Percentiles rank a stretch among this genome's conserved stretches.
phyloP scores from a whole-genome alignment of 2,888 invertebrate species.

The Gastrophysa polygoni region DNA sequence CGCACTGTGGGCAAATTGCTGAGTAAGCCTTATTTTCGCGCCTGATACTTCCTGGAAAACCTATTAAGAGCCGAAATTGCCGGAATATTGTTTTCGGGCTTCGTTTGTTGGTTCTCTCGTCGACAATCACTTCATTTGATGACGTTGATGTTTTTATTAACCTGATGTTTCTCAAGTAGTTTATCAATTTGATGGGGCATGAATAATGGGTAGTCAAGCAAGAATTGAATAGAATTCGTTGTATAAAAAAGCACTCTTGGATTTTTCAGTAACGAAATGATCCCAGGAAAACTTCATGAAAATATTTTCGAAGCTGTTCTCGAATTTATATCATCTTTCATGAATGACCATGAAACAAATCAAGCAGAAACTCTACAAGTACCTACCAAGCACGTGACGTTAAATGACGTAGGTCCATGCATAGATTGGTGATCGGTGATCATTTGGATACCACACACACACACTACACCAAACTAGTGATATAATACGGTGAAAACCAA shows the following conservation, averaged over 20 bases:
- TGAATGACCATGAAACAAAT: too few species aligned
- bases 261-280: too few species aligned
- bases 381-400: too few species aligned
- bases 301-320: too few species aligned
- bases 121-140: not conserved
- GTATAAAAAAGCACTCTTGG: not conserved
- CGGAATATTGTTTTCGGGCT: conserved; percentile 31
- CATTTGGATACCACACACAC: too few species aligned
- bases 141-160: not conserved
- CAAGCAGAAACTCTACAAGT: too few species aligned
- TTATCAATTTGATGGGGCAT: not conserved
- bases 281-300: too few species aligned
- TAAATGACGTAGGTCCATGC: too few species aligned
- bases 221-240: not conserved
- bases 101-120: conserved; percentile 12
- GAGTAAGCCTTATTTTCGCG: conserved; percentile 23
- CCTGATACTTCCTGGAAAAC: conserved; percentile 34
- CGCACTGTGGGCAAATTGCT: not conserved
- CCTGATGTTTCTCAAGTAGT: not conserved
- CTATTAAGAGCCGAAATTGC: conserved; percentile 42
- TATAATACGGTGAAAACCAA: too few species aligned
- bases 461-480: too few species aligned
- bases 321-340: too few species aligned
- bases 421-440: too few species aligned
- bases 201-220: not conserved